These are phyloP conservation scores for Procambarus clarkii DNA, from an alignment of 1,140 invertebrate genomes.

Conservation along the genomic window DNA sequence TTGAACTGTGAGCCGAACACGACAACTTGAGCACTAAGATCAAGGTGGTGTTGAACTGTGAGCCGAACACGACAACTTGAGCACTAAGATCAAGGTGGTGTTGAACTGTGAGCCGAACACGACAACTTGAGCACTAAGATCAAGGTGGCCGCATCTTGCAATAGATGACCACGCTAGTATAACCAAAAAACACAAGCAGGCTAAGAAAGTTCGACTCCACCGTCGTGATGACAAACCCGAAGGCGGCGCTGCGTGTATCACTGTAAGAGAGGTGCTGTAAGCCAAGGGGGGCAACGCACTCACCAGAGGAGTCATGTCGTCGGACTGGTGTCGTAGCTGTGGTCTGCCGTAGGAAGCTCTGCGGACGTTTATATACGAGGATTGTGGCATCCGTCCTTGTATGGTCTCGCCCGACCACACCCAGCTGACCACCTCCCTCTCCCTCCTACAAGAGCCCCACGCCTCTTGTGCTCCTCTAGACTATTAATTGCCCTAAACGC, in stretches of 20 bases:
- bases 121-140: background rate
- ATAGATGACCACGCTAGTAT: background rate
- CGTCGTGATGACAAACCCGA: no score
- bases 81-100: no score
- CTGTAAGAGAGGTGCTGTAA: no score
- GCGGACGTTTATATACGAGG: conserved; percentile 17
- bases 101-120: no score
- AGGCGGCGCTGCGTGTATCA: no score
- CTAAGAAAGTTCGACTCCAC: no score
- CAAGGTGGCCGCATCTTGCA: background rate
- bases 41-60: no score
- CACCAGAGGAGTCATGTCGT: conserved; percentile 50
- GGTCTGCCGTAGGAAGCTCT: background rate
- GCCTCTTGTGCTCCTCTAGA: no score
- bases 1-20: no score
- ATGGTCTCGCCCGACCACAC: conserved; percentile 18
- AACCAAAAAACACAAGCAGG: background rate
- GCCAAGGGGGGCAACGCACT: background rate
- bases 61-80: no score
- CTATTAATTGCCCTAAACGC: no score
- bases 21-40: no score
- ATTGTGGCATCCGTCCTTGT: background rate
- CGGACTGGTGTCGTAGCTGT: conserved; percentile 1
- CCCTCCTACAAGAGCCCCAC: background rate
- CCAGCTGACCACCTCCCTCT: background rate